A percentile compares a stretch with the other conserved stretches of the same genome.
These are phyloP conservation scores for Meleagris gallopavo DNA, from an alignment of 2,113 vertebrate species.

Conservation along the genomic window DNA sequence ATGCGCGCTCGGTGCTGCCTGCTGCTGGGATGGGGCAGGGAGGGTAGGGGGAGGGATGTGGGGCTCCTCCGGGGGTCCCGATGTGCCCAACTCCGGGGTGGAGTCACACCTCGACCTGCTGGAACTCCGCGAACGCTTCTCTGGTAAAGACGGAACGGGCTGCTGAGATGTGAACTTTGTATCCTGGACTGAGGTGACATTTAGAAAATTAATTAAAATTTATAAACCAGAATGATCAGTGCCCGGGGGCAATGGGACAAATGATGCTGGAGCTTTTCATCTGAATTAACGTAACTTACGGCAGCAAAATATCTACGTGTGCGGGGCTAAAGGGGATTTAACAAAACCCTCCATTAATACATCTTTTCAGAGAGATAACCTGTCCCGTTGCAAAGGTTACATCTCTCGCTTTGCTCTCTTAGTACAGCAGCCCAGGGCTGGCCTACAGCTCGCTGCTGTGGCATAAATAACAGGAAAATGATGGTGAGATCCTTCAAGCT, in stretches of 20 bases:
- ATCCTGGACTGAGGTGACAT: neutral
- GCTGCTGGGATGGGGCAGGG: no score
- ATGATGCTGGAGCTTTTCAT: neutral
- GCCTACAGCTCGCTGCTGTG: accelerated
- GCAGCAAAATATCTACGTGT: neutral
- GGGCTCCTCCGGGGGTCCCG: neutral
- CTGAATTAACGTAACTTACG: neutral
- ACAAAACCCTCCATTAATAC: neutral
- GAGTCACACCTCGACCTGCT: neutral
- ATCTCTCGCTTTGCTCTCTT: neutral
- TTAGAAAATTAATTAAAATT: neutral
- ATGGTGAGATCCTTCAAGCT: neutral
- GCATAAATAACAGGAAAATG: neutral
- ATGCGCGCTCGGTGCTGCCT: neutral
- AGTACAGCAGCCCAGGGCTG: neutral
- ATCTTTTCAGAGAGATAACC: neutral
- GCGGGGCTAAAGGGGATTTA: neutral
- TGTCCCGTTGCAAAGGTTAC: accelerated
- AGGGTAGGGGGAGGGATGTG: no score
- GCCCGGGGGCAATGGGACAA: neutral
- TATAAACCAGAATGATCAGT: neutral
- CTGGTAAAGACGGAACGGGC: accelerated
- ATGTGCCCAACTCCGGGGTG: neutral
- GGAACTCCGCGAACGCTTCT: neutral
- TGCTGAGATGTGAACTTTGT: neutral